Base-by-base conservation (phyloP, 30 jellyfish, hydroid and myxozoan species). In the Rhopilema esculentum region DNA sequence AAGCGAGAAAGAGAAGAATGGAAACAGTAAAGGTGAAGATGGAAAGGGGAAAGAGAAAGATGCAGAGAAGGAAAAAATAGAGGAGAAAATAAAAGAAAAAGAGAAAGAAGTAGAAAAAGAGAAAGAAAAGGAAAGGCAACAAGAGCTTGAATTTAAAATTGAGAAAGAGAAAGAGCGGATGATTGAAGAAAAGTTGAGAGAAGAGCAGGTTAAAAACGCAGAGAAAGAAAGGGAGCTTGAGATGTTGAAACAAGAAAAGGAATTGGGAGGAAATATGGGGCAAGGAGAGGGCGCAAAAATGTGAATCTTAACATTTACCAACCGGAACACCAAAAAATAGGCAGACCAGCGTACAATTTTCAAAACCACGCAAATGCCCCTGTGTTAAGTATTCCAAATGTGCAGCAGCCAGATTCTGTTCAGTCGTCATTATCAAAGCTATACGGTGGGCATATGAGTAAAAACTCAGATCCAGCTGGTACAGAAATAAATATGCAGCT, bases 241-340 rank as follows among this genome's bases (percentile, higher is more conserved):
- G 52, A 48, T 50, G 20, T 16, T 29, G 25, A 53, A 18, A 23
- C 78, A 69, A 30, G 85, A 49, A 27, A 31, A n/a, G 73, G 51
- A 40, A 27, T 7, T 80, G 15, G 22, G 4, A 27, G 71, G 49
- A 19, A 50, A 6, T 67, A 29, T 52, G 20, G 74, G 28, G 7
- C 74, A 73, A 18, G 65, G 52, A 16, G 61, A 21, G 67, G 64
- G 69, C 19, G 27, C 57, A 1, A 77, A 77, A 77, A 52, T 53
- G 85, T 83, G 16, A 83, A 83, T 32, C 49, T 83, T 49, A 83
- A 83, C 30, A 70, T 83, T 15, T 83, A 83, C 49, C 92, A 83
- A 24, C 92, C 92, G 30, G 64, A 80, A 32, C 80, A 80, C 24
- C 49, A 1, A 20, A 52, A 66, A 28, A 0, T 49, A 4, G 24